These are phyloP conservation scores for Bostrychus sinensis DNA, from an alignment of 2,113 vertebrate genomes.

Conservation along the genomic window DNA sequence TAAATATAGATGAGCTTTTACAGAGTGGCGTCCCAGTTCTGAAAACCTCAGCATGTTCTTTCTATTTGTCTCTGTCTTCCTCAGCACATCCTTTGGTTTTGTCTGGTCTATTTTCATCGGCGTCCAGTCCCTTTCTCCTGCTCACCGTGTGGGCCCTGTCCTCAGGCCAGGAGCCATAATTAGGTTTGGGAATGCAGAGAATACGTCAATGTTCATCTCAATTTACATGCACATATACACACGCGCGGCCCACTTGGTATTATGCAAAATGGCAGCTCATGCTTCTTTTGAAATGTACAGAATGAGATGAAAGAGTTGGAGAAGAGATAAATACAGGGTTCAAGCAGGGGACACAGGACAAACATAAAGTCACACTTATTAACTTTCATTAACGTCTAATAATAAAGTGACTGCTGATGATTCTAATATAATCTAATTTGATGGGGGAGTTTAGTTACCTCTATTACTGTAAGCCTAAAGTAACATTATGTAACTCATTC, in stretches of 20 bases:
- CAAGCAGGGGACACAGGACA: conserved; percentile 53
- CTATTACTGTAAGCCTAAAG: too few relatives aligned
- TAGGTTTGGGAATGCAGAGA: conserved; percentile 72
- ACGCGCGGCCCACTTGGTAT: conserved; percentile 55
- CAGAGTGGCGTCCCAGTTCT: conserved; percentile 62
- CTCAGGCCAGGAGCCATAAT: conserved; percentile 68
- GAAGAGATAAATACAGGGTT: conserved; percentile 70
- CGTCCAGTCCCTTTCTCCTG: conserved; percentile 56
- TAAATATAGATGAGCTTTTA: conserved; percentile 21
- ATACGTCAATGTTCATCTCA: conserved; percentile 60
- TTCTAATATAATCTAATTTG: too few relatives aligned
- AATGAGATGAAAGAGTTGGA: conserved; percentile 57
- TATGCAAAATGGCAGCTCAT: conserved; percentile 71
- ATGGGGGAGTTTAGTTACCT: too few relatives aligned
- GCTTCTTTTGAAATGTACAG: conserved; percentile 70
- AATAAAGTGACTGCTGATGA: neutral
- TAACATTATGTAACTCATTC: too few relatives aligned
- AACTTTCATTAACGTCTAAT: neutral
- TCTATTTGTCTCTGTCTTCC: conserved; percentile 38
- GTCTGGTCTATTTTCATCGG: conserved; percentile 55
- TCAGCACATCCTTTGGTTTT: conserved; percentile 43
- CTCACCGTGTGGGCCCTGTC: conserved; percentile 56
- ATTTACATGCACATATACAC: conserved; percentile 27
- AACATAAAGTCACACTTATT: neutral
- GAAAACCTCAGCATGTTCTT: conserved; percentile 37